Conservation (phyloP, 2,113 vertebrate genomes). For the Urocynchramus pylzowi region DNA sequence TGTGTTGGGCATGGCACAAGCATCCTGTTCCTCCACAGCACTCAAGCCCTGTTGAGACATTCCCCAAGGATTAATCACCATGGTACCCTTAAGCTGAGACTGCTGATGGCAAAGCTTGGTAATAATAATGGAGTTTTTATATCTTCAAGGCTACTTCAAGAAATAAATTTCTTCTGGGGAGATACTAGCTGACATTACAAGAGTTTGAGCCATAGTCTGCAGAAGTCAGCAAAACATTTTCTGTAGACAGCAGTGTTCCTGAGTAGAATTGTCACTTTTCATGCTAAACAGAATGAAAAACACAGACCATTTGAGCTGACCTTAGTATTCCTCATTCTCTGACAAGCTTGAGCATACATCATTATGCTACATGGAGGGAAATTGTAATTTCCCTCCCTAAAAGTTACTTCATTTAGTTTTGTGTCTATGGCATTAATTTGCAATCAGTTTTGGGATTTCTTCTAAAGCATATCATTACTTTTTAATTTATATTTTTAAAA, state of each 20-base stretch:
- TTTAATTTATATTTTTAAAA: background rate
- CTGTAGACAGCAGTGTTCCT: background rate
- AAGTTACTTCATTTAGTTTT: background rate
- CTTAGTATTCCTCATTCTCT: background rate
- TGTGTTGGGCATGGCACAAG: background rate
- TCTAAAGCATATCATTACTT: background rate
- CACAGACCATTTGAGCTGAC: background rate
- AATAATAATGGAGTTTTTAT: background rate
- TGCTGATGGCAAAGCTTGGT: background rate
- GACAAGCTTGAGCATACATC: background rate
- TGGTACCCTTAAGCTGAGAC: background rate
- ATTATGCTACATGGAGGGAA: background rate
- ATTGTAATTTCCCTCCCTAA: background rate
- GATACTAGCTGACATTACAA: background rate
- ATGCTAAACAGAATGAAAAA: background rate
- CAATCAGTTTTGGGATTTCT: background rate
- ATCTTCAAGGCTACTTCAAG: background rate
- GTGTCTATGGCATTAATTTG: background rate
- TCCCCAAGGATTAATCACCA: background rate
- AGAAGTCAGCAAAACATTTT: background rate
- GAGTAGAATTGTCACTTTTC: background rate
- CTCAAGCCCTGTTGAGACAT: background rate
- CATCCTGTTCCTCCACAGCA: background rate
- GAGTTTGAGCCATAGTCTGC: background rate
- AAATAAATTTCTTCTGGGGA: background rate